These are phyloP conservation scores for Eucidaris tribuloides DNA, from an alignment of 35 echinoderm and acorn worm species.

Conservation along the genomic window DNA sequence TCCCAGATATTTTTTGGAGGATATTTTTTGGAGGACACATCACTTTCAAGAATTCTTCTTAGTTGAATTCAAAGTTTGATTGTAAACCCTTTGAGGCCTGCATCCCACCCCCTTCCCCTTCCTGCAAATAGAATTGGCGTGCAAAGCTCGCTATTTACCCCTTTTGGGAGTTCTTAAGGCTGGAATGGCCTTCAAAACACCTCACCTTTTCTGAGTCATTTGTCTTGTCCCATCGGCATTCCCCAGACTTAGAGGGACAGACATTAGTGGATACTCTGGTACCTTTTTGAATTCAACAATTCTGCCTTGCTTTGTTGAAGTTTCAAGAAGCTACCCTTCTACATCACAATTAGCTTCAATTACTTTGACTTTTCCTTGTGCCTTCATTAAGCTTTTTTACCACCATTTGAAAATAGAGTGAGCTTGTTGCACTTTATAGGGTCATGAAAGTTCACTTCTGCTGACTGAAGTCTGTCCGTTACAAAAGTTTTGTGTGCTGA, in stretches of 20 bases:
- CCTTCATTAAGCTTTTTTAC: background rate
- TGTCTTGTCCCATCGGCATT: background rate
- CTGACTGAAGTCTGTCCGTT: background rate
- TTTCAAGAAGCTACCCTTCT: background rate
- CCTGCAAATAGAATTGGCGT: no score
- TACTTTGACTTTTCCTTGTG: background rate
- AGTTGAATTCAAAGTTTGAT: no score
- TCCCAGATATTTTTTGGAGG: no score
- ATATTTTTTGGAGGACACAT: no score
- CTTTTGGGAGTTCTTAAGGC: no score
- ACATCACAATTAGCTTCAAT: background rate
- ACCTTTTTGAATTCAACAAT: background rate
- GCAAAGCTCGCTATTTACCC: no score
- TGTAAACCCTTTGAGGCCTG: no score
- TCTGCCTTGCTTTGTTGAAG: slow-evolving; percentile 3
- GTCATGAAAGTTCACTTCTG: background rate
- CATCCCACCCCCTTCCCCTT: no score
- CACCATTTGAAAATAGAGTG: background rate
- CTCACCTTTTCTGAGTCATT: background rate
- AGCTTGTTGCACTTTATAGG: background rate
- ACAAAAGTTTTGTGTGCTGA: no score
- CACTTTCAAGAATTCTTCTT: no score
- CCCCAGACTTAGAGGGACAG: background rate
- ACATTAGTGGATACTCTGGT: background rate
- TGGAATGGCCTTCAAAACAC: no score